Base-by-base conservation (phyloP, 2,113 vertebrate species). In the Eubucco bourcierii region DNA sequence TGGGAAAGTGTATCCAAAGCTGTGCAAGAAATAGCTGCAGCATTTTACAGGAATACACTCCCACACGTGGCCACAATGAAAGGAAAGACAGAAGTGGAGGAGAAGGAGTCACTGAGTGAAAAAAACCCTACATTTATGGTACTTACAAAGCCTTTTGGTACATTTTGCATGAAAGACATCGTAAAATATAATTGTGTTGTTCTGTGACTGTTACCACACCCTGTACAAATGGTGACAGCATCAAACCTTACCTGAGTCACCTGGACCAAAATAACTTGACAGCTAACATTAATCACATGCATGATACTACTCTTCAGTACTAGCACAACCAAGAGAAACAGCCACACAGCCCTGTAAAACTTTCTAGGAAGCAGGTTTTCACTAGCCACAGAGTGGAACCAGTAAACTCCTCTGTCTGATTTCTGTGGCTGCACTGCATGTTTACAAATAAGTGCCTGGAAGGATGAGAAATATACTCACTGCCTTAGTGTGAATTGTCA, bases 221-320 rank as follows among this genome's bases (percentile, higher is more conserved):
- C 85, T 77, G 34, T 72, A 87, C 64, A 80, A 79, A 88, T 24
- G 68, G 47, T 84, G 82, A 87, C 72, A 75, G 50, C 68, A 75
- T 80, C 53, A 90, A 88, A 73, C 33, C 12, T 75, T 86, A 59
- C 52, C 78, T 76, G 79, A 94, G 70, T 95, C 87, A 89, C 28
- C 59, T 88, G 82, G 39, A 75, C 73, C 82, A 91, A 90, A 96
- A 94, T 91, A 96, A 84, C 66, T 66, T 53, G 80, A 72, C 71
- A 95, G 52, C 63, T 77, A 66, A 67, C 65, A 41, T 80, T 66
- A 87, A 75, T 67, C 47, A 91, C 31, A n/a, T 29, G 9, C 47
- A 72, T 60, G 53, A 79, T 29, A 41, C 7, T 80, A 58, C 52
- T 66, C 31, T 74, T 94, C 65, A 76, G 39, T 71, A 56, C 47